Evolutionary conservation across 2,113 vertebrate species (phyloP), one percentile per base, ranked within the genome.

Genomic region (Piprites chloris): DNA sequence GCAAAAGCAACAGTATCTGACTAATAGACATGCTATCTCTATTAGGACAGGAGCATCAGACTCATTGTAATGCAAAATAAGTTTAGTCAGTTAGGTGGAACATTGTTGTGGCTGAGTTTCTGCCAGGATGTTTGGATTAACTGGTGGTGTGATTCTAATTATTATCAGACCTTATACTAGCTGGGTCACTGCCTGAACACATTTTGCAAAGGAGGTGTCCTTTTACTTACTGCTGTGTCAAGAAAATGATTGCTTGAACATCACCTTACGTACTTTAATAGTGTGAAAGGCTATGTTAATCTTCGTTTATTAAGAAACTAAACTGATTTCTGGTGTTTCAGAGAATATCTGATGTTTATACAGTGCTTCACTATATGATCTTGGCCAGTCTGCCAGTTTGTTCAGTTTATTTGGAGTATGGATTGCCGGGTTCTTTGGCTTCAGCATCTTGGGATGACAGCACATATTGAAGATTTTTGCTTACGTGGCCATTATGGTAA

Each of bases 1-100:
- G 7, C 12, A 63, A 80, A 75, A 87, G 5, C 37, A 18, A 32
- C 0, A 1, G 21, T 13, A 27, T 47, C 46, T 52, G 17, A 7
- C 12, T 49, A 42, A 49, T 16, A 37, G n/a, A 21, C 0, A 1
- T 2, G 0, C 46, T 63, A 5, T 63, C 28, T 61, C 32, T 55
- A 2, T 46, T 52, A 49, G 7, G 37, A 8, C 12, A 42, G 14
- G 32, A 56, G 8, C 28, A 56, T 42, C 69, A 75, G 75, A 81
- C 26, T n/a, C 12, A 26, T 20, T 33, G 26, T 53, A 74, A 42
- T 79, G 35, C 27, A 74, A 63, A 80, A 83, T 52, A 28, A 52
- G 32, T 80, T 94, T 52, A 55, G 44, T 46, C 42, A 47, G 18
- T 63, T 59, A 72, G 30, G 67, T 74, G 18, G 32, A 91, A 65